These are phyloP conservation scores for Oreohelix idahoensis DNA, from an alignment of 1,140 invertebrate species.

Conservation along the genomic window DNA sequence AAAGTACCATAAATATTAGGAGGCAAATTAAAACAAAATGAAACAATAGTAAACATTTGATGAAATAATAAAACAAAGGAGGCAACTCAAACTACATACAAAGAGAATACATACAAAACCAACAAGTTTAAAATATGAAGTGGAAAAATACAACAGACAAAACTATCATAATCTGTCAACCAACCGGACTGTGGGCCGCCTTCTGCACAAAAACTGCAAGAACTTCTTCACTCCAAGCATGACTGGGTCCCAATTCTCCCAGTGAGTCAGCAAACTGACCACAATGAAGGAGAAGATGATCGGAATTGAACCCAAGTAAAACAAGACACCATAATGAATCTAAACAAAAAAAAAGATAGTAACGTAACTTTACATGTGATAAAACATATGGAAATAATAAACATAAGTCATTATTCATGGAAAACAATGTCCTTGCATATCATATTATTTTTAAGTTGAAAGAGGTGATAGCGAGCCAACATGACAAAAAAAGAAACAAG, in stretches of 20 bases:
- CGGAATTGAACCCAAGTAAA: slow-evolving; percentile 86
- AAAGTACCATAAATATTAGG: too few relatives aligned
- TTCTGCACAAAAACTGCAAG: slow-evolving; percentile 76
- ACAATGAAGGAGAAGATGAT: slow-evolving; percentile 85
- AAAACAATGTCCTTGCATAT: too few relatives aligned
- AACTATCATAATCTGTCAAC: background rate
- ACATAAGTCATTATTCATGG: background rate
- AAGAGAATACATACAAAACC: too few relatives aligned
- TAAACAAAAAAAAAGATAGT: slow-evolving; percentile 44
- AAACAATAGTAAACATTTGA: too few relatives aligned
- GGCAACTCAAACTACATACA: too few relatives aligned
- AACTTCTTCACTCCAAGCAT: slow-evolving; percentile 78
- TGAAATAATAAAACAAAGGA: too few relatives aligned
- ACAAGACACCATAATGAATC: slow-evolving; percentile 82
- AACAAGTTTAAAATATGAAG: too few relatives aligned
- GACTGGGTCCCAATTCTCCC: slow-evolving; percentile 90
- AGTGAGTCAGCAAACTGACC: slow-evolving; percentile 83
- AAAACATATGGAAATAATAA: background rate
- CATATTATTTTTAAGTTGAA: too few relatives aligned
- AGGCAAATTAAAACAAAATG: too few relatives aligned
- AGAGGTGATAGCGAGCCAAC: too few relatives aligned
- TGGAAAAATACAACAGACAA: too few relatives aligned
- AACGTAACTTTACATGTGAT: background rate
- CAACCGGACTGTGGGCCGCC: slow-evolving; percentile 65
- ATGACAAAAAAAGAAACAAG: too few relatives aligned